Conservation (phyloP, 2,797 vertebrate species). For the Platyrinchus mystaceus region DNA sequence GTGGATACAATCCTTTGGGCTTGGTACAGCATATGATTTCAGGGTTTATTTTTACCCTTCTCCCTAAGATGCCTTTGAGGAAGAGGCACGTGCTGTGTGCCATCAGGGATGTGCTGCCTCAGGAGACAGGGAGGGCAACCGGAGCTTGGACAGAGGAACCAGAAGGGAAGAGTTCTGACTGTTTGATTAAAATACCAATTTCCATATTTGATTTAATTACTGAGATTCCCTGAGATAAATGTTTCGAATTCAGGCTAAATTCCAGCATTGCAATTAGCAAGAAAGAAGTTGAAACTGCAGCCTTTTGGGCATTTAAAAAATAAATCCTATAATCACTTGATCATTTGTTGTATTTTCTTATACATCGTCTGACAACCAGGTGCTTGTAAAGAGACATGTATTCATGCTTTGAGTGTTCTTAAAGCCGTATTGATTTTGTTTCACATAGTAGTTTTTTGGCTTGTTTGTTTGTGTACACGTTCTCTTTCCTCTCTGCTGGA, state of each 20-base stretch:
- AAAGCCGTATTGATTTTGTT: not conserved
- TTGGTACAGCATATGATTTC: not conserved
- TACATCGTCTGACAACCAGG: not conserved
- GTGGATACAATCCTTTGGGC: not conserved
- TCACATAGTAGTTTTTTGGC: not conserved
- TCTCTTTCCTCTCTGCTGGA: not conserved
- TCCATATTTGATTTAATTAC: not conserved
- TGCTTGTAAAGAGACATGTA: accelerated
- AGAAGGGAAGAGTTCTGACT: not conserved
- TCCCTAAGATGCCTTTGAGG: not conserved
- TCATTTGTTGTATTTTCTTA: not conserved
- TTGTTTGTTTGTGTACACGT: not conserved
- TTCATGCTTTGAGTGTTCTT: not conserved
- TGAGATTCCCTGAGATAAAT: not conserved
- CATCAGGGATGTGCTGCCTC: not conserved
- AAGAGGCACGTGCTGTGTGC: accelerated
- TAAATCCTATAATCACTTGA: not conserved
- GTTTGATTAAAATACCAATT: not conserved
- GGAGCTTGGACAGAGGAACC: not conserved
- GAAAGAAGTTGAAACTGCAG: not conserved
- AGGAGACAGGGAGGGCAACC: not conserved
- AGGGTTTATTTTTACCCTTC: not conserved
- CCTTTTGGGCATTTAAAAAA: not conserved
- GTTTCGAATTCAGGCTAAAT: not conserved
- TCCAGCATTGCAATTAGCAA: not conserved